Evolutionary conservation across 2,797 vertebrate genomes (phyloP), one percentile per base, ranked within the genome.

Genomic region (Phyllotis vaccarum): DNA sequence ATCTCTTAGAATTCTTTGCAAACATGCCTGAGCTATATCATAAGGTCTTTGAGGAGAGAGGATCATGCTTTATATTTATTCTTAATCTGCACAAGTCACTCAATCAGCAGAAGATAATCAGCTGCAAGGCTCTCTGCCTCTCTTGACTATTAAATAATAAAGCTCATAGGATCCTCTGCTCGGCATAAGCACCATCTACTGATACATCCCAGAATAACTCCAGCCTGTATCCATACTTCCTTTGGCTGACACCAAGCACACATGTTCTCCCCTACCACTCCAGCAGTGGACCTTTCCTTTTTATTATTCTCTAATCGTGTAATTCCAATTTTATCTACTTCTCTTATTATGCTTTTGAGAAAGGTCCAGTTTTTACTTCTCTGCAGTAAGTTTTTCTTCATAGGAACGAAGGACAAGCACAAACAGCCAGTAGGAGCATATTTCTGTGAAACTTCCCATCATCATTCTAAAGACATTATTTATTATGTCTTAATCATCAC

Each of bases 41-140:
- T 83, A 37, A 81, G 89, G 43, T 95, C 81, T 91, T 86, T 56
- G 52, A 95, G 52, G 52, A 37, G 46, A 22, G 5, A 81, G 90
- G 60, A 90, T 93, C 74, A 43, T 6, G 31, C 74, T 89, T 76
- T 68, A 40, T 80, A 83, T 92, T 94, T 79, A 88, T 93, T 86
- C 79, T 24, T 96, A 80, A 95, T 81, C 80, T 89, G 62, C 80
- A n/a, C 21, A 68, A 89, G 86, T 74, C 79, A 93, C 29, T 96
- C 86, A 92, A 85, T 68, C 90, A 95, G 81, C 78, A 91, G 34
- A 90, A 76, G 85, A 92, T 68, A 91, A 95, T 81, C 19, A 62
- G 82, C 31, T 66, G 13, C 64, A 78, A 64, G 56, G 70, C 40
- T 83, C 87, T 64, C n/a, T 88, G 75, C 75, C 54, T 90, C 43